A percentile compares a stretch with the other conserved stretches of the same genome.
phyloP scores from a whole-genome alignment of 2,113 vertebrate genomes.

The Aramus guarauna region DNA sequence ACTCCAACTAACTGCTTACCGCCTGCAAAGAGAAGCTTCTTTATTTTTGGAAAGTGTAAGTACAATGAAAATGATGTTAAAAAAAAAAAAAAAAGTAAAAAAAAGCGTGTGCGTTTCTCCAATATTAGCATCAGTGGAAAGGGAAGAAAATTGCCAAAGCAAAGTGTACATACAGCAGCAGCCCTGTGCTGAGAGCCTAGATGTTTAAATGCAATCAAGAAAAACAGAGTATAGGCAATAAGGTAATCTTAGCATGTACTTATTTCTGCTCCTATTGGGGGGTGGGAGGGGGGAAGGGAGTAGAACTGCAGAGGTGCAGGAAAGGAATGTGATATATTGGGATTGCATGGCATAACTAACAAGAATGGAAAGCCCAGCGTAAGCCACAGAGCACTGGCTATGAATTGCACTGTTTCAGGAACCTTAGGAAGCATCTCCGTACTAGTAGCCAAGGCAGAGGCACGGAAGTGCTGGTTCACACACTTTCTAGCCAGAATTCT shows the following conservation, averaged over 20 bases:
- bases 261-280: neutral
- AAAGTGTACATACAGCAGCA: neutral
- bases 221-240: neutral
- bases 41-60: neutral
- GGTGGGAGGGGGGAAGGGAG: rapidly evolving
- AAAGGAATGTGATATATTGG: neutral
- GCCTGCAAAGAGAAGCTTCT: neutral
- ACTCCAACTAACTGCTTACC: neutral
- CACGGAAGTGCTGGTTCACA: neutral
- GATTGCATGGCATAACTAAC: neutral
- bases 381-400: neutral
- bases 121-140: neutral
- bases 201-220: neutral
- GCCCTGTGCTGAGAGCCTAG: neutral
- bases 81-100: no score
- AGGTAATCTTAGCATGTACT: neutral
- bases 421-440: neutral
- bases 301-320: neutral
- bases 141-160: neutral
- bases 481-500: neutral
- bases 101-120: neutral
- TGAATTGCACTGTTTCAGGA: neutral
- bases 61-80: neutral
- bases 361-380: neutral
- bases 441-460: neutral